Evolutionary conservation across 2,888 invertebrate genomes (phyloP), one percentile per base, ranked within the genome.

Genomic region (Tachina lurida): DNA sequence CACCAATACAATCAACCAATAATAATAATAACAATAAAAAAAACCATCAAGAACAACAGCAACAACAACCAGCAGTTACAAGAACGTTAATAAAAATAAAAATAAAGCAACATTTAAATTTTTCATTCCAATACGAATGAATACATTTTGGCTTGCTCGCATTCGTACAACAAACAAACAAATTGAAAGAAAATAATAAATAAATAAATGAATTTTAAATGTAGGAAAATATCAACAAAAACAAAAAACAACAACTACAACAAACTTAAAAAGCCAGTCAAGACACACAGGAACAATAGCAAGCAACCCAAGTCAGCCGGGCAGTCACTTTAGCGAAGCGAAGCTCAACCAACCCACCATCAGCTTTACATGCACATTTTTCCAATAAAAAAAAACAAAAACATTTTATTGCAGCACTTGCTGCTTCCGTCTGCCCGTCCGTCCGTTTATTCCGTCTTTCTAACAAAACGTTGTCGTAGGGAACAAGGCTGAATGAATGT

Each of bases 151-250:
- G 47, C 7, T 22, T 49, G 52, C 52, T 74, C n/a, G 41, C 49
- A 68, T 49, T 73, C 17, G 73, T 68, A 81, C 17, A 63, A 39
- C 15, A 43, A 70, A 45, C 62, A 65, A 78, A 70, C 63, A 70
- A 54, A 70, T 56, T 45, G 70, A 68, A 71, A 80, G 71, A 71
- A 76, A 84, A 79, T 68, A 71, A 84, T 81, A 81, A 85, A 82
- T 71, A 82, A 86, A 79, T 67, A 86, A 85, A 83, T 83, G 83
- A 86, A 86, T 86, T 83, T 83, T 80, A 79, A 86, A 82, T 70
- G 81, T 75, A 63, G 71, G 62, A 84, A 80, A 74, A 60, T 19
- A 60, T 31, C 67, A 71, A 63, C 56, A 74, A 62, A 31, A 54
- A 73, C 52, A 60, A 62, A n/a, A 12, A 45, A 19, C 60, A 60